Evolutionary conservation across 1,140 invertebrate genomes (phyloP).

Genomic region (Phymorhynchus buccinoides): DNA sequence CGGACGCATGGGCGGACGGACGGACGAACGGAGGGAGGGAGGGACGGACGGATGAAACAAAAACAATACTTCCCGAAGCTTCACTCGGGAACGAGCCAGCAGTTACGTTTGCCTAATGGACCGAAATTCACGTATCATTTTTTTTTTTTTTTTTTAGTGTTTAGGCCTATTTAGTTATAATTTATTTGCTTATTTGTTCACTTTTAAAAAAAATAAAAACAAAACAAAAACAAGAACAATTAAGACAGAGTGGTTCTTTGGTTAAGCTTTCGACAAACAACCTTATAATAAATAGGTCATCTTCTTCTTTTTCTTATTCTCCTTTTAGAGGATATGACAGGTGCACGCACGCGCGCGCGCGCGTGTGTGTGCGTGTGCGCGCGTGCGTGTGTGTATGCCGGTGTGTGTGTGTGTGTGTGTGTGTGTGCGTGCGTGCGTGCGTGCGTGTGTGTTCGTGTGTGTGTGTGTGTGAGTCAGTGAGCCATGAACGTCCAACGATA

Average conservation of each 20-base stretch:
- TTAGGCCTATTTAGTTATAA: too few relatives aligned
- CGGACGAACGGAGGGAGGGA: too few relatives aligned
- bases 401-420: not conserved
- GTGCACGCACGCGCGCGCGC: not conserved
- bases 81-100: too few relatives aligned
- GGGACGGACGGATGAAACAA: too few relatives aligned
- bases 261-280: too few relatives aligned
- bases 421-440: constrained; percentile 11
- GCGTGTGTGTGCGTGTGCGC: not conserved
- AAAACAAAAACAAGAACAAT: not conserved
- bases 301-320: not conserved
- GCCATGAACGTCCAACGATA: too few relatives aligned
- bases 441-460: constrained; percentile 25
- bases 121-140: too few relatives aligned
- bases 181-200: not conserved
- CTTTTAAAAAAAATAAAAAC: not conserved
- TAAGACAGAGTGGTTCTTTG: too few relatives aligned
- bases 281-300: not conserved
- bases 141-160: too few relatives aligned
- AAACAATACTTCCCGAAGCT: too few relatives aligned
- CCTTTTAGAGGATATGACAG: not conserved
- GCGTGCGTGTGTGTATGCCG: not conserved
- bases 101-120: too few relatives aligned
- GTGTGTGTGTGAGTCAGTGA: constrained; percentile 1
- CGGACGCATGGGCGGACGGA: too few relatives aligned